Percentiles rank a stretch among this genome's conserved stretches.
phyloP scores from a whole-genome alignment of 2,113 vertebrate species.

The Corydoras sp. region DNA sequence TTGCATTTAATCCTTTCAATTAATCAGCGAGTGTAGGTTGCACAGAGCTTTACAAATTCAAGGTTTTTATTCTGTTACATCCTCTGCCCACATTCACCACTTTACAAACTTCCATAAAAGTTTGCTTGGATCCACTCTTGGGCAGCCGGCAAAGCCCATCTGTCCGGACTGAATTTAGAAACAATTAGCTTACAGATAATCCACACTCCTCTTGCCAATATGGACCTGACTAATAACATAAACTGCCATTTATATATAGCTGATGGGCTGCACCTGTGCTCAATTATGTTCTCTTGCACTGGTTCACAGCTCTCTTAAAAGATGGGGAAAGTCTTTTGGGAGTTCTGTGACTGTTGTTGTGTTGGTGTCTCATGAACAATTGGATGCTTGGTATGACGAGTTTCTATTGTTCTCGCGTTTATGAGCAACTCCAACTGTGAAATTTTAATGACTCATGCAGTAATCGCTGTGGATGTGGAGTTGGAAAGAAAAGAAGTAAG shows the following conservation, averaged over 20 bases:
- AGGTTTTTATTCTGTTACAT: slow-evolving; percentile 11
- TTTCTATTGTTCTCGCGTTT: slow-evolving; percentile 16
- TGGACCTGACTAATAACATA: slow-evolving; percentile 49
- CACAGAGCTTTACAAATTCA: slow-evolving; percentile 11
- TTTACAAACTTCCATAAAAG: slow-evolving; percentile 21
- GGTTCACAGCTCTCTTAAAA: slow-evolving; percentile 42
- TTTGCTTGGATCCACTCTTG: slow-evolving; percentile 18
- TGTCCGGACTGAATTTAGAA: slow-evolving; percentile 28
- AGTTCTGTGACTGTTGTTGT: slow-evolving; percentile 7
- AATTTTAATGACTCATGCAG: slow-evolving; percentile 18
- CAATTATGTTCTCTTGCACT: slow-evolving; percentile 57
- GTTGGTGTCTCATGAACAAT: slow-evolving; percentile 28
- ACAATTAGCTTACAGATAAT: slow-evolving; percentile 15
- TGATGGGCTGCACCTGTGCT: slow-evolving; percentile 61
- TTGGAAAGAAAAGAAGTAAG: slow-evolving; percentile 23
- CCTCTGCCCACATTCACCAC: background rate
- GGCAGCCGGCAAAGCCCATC: slow-evolving; percentile 27
- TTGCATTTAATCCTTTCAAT: slow-evolving; percentile 49
- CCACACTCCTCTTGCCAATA: slow-evolving; percentile 17
- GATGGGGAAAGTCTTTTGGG: background rate
- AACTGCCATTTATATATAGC: slow-evolving; percentile 52
- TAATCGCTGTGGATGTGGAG: slow-evolving; percentile 3
- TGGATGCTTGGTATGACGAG: background rate
- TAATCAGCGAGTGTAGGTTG: slow-evolving; percentile 56
- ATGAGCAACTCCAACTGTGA: slow-evolving; percentile 8